Conservation (phyloP, 2,797 vertebrate genomes). For the Leptodactylus fallax region DNA sequence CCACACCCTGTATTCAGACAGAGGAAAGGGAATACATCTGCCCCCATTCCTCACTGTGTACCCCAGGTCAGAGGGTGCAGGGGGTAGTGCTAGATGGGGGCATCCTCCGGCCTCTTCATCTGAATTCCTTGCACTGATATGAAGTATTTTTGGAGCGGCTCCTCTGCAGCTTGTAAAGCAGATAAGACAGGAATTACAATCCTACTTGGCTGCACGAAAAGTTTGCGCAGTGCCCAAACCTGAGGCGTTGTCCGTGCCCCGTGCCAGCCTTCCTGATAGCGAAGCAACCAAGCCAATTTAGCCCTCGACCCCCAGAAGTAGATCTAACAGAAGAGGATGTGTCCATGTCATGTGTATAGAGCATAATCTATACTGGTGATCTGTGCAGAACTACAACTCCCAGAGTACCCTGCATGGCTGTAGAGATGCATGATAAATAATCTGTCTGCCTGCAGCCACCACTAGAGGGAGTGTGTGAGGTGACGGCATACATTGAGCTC, state of each 20-base stretch:
- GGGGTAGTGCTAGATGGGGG: not conserved
- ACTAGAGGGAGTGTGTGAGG: too few species aligned
- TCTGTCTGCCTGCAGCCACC: too few species aligned
- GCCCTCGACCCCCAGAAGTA: too few species aligned
- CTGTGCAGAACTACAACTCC: not conserved
- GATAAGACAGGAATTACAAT: slow-evolving; percentile 53
- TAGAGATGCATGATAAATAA: too few species aligned
- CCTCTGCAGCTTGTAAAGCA: not conserved
- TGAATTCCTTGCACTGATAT: slow-evolving; percentile 17
- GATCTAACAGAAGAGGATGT: too few species aligned
- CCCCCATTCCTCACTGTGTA: not conserved
- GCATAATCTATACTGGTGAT: not conserved
- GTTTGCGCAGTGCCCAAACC: not conserved
- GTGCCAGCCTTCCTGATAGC: not conserved
- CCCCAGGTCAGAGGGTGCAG: not conserved
- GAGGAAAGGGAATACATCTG: not conserved
- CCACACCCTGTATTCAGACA: too few species aligned
- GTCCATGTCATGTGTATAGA: not conserved
- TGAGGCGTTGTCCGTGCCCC: not conserved
- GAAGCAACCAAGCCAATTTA: not conserved
- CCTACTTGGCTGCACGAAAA: not conserved
- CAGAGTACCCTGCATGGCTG: too few species aligned
- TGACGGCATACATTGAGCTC: too few species aligned
- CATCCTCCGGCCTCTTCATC: not conserved
- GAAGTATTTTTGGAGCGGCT: slow-evolving; percentile 37